Base-by-base conservation (phyloP, 2,888 invertebrate genomes). In the Acleris laterana region DNA sequence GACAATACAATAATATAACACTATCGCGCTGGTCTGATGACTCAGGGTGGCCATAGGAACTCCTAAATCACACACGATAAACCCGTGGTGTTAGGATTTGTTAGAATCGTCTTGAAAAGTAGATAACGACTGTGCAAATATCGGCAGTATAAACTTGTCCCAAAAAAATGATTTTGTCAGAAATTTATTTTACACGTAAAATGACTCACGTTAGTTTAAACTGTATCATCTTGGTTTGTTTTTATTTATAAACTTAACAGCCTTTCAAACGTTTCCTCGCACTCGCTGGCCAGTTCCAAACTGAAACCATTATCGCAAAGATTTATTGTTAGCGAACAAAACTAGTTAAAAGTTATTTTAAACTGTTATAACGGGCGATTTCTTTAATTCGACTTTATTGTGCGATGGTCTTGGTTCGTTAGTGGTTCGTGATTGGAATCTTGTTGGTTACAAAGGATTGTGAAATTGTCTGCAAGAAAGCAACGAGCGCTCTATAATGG, bases 261-360 rank as follows among this genome's bases (percentile, higher is more conserved):
- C 20, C 51, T 51, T 48, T 32, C 32, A 50, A 22, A 52, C 44
- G 20, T 44, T 48, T 22, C 19, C 49, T 42, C n/a, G 55, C 16
- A 11, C 11, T 16, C 2, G 25, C 22, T 25, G n/a, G 56, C 17
- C 57, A 57, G 25, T 22, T 25, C 9, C 44, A 42, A 65, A 56
- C 60, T 60, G 50, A 13, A 44, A 42, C 62, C 66, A 66, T 66
- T 66, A 66, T 62, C 56, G 32, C 56, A 4, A 53, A 46, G 49
- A 66, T 50, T 66, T 66, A 62, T 66, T 66, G 66, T 66, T 57
- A 61, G 50, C 46, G 51, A 66, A 66, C 61, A 66, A 66, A 66
- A 62, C 66, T 66, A 66, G 66, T 66, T 66, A 66, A 66, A 66
- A 66, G 61, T 66, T 66, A 62, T 61, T 66, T 66, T 61, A 66